Base-by-base conservation (phyloP, 2,113 vertebrate species). In the Chaetura pelagica region DNA sequence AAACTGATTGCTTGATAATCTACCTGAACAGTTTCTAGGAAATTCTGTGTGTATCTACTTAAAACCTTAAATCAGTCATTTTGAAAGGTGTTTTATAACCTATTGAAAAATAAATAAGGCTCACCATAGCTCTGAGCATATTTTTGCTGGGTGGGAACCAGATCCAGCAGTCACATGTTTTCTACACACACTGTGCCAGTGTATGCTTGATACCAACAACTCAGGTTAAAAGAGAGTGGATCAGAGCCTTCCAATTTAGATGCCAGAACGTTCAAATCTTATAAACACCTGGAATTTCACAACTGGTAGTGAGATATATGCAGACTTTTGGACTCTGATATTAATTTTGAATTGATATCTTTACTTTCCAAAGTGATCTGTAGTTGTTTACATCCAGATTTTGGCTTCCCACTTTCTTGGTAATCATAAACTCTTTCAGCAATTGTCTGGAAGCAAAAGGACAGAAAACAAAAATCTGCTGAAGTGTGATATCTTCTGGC, bases 101-200 rank as follows among this genome's bases (percentile, higher is more conserved):
- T 77, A 63, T 62, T 97, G 69, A 55, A 92, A 90, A 95, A 88
- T 68, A 74, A 85, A 52, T 86, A 69, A 55, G 55, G 48, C 69
- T 94, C 40, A 74, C 72, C 38, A 48, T 72, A 82, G 76, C 73
- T 48, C 58, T 34, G 26, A 89, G 68, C 83, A 78, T 94, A 68
- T 92, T 95, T 96, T 95, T 77, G 38, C 67, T 88, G 59, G 79
- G 89, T 89, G 77, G 55, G 64, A 95, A 87, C 21, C 24, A 72
- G 62, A 92, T 84, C 48, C 46, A 92, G 29, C 35, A 62, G 27
- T 95, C 55, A 88, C 46, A 11, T 78, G 46, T 66, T 92, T 90
- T 78, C 76, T 84, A 35, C 4, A 32, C 26, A 51, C 35, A 4
- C 22, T 4, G 9, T 89, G 61, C 72, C 71, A 90, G 54, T 26